Conservation (phyloP, 1,140 invertebrate genomes). For the Heliconius hewitsoni region DNA sequence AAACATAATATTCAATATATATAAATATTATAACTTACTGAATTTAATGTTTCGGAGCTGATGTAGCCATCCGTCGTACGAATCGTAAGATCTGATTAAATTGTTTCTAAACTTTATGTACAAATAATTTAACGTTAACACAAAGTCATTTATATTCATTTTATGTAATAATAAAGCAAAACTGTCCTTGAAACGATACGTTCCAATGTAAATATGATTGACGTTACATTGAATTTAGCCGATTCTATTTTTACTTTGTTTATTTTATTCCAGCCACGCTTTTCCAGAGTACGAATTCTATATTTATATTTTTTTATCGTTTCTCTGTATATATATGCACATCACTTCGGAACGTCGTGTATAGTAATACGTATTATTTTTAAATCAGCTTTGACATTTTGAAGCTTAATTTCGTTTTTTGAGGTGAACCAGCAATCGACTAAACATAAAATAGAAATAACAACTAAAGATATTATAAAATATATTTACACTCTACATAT, state of each 20-base stretch:
- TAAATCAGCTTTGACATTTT: background rate
- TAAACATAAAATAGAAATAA: too few species aligned
- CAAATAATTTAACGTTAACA: conserved; percentile 51
- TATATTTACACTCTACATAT: too few species aligned
- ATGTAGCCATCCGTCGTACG: conserved; percentile 58
- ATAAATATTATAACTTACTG: conserved; percentile 48
- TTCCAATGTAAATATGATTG: conserved; percentile 11
- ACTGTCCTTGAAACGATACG: background rate
- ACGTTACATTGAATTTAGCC: conserved; percentile 39
- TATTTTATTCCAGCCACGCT: conserved; percentile 48
- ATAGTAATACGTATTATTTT: background rate
- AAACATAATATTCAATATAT: too few species aligned
- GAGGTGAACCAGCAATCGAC: background rate
- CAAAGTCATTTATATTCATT: conserved; percentile 58
- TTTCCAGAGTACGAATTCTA: conserved; percentile 27
- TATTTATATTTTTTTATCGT: background rate
- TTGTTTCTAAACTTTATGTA: conserved; percentile 58
- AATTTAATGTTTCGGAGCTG: conserved; percentile 42
- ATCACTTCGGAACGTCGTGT: background rate
- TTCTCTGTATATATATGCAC: background rate
- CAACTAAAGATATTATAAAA: too few species aligned
- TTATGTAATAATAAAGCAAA: conserved; percentile 30
- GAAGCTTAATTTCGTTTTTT: background rate
- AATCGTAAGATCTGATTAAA: conserved; percentile 60
- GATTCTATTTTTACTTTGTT: conserved; percentile 53